phyloP scores from a whole-genome alignment of 1,140 invertebrate species.

The Pseudoatta argentina region DNA sequence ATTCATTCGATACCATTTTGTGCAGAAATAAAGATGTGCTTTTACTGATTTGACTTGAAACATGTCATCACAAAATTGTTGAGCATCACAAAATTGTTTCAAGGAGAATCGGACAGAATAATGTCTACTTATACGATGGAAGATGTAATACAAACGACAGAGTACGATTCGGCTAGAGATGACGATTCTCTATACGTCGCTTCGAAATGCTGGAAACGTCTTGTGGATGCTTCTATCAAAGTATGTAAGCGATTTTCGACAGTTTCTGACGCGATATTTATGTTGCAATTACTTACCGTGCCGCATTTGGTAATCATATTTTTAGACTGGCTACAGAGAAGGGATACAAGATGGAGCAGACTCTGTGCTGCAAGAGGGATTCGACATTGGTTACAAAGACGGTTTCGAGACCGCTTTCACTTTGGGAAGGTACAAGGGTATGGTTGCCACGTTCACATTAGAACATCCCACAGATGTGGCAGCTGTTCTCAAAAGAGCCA shows the following conservation, averaged over 20 bases:
- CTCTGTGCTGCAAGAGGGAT: conserved; percentile 86
- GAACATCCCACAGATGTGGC: conserved; percentile 76
- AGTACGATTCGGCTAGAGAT: neutral
- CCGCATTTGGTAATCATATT: conserved; percentile 30
- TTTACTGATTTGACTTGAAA: neutral
- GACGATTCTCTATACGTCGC: conserved; percentile 80
- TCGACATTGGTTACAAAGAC: conserved; percentile 87
- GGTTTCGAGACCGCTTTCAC: conserved; percentile 86
- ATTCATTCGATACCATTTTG: neutral
- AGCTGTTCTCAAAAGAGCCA: conserved; percentile 77
- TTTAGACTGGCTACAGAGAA: conserved; percentile 86
- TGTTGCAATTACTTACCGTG: conserved; percentile 12
- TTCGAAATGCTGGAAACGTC: conserved; percentile 80
- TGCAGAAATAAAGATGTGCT: neutral
- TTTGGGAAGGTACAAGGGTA: conserved; percentile 85
- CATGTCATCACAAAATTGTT: neutral
- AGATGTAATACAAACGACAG: neutral
- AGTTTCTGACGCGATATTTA: neutral
- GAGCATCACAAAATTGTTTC: neutral
- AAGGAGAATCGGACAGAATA: neutral
- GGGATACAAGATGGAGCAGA: conserved; percentile 87
- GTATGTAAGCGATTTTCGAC: conserved; percentile 67
- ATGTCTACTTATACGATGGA: conserved; percentile 41
- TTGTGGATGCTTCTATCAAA: conserved; percentile 77
- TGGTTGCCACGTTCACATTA: conserved; percentile 68